Base-by-base conservation (phyloP, 2,888 invertebrate genomes). In the Callyntrura guangdongensis region DNA sequence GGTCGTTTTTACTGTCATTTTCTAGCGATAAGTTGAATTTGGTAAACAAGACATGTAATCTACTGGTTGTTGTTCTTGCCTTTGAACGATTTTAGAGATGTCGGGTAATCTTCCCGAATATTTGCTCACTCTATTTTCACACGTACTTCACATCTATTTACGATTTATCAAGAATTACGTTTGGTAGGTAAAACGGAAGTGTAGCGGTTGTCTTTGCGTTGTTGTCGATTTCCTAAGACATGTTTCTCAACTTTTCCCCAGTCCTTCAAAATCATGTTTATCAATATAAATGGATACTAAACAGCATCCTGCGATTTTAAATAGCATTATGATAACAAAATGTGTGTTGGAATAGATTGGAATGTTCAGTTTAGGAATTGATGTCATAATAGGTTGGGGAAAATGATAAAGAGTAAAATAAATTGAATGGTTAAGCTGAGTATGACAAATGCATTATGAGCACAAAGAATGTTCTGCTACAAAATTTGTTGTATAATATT, bases 11-110 rank as follows among this genome's bases (percentile, higher is more conserved):
- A 4, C 36, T 14, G 8, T 27, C n/a, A 36, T 69, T 27, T 27
- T 36, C 36, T n/a, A 36, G 2, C 36, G 14, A 8, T 14, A 9
- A 12, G 74, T 49, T 77, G 49, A 45, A 27, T 61, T 81, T 59
- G 59, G 61, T 56, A 79, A 79, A 79, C 81, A 81, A 81, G 79
- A 36, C 59, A 27, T 45, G 59, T 81, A 81, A 81, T 81, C 45
- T 81, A 81, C 22, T 53, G 20, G 74, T 5, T 11, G 53, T 14
- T 36, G 36, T 36, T 36, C 36, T 36, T 36, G 2, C 36, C 36
- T 36, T 36, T 36, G 36, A 6, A 36, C 36, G 6, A 6, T 36
- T 36, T 36, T 6, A 6, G 36, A 36, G 36, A 36, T 36, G 36
- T 36, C 36, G 36, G 36, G 36, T 36, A 36, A 36, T 36, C 36